phyloP scores from a whole-genome alignment of 1,140 invertebrate genomes.

The Lasioglossum baleicum region DNA sequence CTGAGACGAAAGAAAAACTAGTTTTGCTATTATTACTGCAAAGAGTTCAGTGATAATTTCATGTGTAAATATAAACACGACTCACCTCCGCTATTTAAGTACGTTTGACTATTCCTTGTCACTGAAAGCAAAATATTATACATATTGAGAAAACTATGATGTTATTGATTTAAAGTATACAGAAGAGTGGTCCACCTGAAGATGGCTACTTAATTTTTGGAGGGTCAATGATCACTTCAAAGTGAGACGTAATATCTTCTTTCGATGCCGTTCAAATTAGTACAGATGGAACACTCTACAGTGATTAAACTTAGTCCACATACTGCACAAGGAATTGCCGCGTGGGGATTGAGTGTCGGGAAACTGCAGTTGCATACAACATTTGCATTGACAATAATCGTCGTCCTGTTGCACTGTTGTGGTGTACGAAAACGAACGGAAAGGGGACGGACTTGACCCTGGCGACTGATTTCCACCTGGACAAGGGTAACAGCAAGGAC shows the following conservation, averaged over 20 bases:
- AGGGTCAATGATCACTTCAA: too few species aligned
- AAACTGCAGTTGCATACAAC: conserved; percentile 37
- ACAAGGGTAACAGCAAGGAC: conserved; percentile 50
- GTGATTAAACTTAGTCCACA: background rate
- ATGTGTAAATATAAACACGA: background rate
- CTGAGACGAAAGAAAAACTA: too few species aligned
- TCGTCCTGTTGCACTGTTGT: conserved; percentile 36
- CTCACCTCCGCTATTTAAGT: conserved; percentile 18
- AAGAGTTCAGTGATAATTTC: too few species aligned
- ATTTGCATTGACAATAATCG: conserved; percentile 51
- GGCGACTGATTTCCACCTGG: conserved; percentile 34
- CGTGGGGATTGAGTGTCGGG: conserved; percentile 28
- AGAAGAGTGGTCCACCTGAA: too few species aligned
- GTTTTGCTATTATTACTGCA: too few species aligned
- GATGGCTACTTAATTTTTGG: too few species aligned
- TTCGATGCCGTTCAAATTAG: too few species aligned
- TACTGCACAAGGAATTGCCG: conserved; percentile 40
- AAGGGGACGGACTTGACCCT: conserved; percentile 23
- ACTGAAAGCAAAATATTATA: conserved; percentile 9
- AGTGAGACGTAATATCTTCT: too few species aligned
- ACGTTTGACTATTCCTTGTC: background rate
- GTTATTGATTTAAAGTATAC: too few species aligned
- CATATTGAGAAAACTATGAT: background rate
- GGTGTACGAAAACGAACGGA: conserved; percentile 26
- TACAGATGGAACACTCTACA: too few species aligned